Base-by-base conservation (phyloP, 1,140 invertebrate genomes). In the Leptinotarsa defecta region DNA sequence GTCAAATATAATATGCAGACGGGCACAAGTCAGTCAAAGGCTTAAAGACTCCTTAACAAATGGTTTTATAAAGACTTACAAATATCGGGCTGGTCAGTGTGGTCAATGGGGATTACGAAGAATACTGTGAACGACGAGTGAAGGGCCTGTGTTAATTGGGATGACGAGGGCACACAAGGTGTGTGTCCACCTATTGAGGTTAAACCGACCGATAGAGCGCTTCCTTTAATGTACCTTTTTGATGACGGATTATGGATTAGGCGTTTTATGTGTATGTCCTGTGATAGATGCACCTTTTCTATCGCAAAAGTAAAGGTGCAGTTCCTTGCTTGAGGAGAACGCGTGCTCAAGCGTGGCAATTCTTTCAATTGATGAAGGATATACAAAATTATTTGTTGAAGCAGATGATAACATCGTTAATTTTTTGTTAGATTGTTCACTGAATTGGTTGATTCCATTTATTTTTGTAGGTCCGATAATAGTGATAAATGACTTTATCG, bases 71-170 rank as follows among this genome's bases (percentile, higher is more conserved):
- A 74, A 74, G 73, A 74, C 73, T 67, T 49, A 70, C 68, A 67
- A 49, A 75, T 63, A 75, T 52, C 52, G 65, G 68, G 61, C 61
- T 68, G 67, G 74, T 68, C 74, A 63, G 49, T 52, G 67, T 48
- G 48, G 74, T 75, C 74, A 75, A 75, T 75, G 24, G 20, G 69
- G 74, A 76, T 76, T 76, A 76, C 34, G 69, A 76, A 34, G 69
- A 72, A 76, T 74, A 76, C 71, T 48, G 71, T 57, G 52, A 19
- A 57, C 17, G n/a, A 57, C 52, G 13, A 76, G 70, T 76, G 74
- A 63, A 72, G 68, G 64, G 74, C 74, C 64, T 76, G 69, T 64
- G 74, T 76, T 76, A 76, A 76, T 76, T 76, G 74, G 62, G 70
- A 48, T 76, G 74, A 76, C 68, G 74, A 71, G 67, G 61, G 65